Percentiles rank a stretch among this genome's conserved stretches.
phyloP scores from a whole-genome alignment of 2,113 vertebrate species.

The Spermophilus dauricus region DNA sequence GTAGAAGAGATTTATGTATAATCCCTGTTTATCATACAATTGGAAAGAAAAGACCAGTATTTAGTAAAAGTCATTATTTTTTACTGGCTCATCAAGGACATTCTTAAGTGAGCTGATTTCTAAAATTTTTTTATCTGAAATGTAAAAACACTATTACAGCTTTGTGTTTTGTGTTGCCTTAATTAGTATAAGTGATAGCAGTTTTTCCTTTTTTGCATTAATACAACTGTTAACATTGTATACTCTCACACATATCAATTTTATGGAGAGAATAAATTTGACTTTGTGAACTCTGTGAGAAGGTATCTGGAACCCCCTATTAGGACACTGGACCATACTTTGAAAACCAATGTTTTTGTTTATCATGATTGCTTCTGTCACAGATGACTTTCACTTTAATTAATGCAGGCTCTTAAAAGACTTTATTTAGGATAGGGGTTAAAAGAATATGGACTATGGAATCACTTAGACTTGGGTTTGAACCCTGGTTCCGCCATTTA shows the following conservation, averaged over 20 bases:
- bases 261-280: constrained; percentile 21
- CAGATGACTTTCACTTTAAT: constrained; percentile 20
- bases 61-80: constrained; percentile 45
- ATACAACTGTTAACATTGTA: constrained; percentile 10
- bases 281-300: background rate
- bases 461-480: background rate
- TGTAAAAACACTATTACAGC: background rate
- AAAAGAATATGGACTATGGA: background rate
- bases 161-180: constrained; percentile 11
- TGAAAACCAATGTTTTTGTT: background rate
- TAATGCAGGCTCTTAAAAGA: constrained; percentile 1
- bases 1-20: constrained; percentile 12
- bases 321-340: background rate
- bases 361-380: constrained; percentile 42
- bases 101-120: constrained; percentile 41
- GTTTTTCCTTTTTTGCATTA: background rate
- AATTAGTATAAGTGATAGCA: background rate
- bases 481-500: background rate
- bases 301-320: background rate
- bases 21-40: constrained; percentile 40
- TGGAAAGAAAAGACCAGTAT: constrained; percentile 36
- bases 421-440: background rate
- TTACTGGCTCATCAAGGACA: constrained; percentile 14
- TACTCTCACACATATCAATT: background rate
- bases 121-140: background rate